Base-by-base conservation (phyloP, 2,797 vertebrate genomes). In the Gorsachius magnificus region DNA sequence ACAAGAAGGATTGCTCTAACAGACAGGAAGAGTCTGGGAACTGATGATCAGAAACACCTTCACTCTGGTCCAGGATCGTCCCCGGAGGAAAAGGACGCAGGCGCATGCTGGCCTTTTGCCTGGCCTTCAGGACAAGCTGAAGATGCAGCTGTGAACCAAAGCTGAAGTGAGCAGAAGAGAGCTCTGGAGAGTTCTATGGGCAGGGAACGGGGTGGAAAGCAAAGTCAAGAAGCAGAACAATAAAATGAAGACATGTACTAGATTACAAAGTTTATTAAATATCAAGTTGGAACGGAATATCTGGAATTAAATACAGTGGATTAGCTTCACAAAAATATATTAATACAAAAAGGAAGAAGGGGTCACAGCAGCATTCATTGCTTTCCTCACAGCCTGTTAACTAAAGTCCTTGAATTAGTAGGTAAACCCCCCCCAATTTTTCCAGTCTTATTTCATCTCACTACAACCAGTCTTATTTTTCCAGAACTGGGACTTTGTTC, bases 191-290 rank as follows among this genome's bases (percentile, higher is more conserved):
- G 21, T 33, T 78, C 26, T 16, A 8, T 1, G 22, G 46, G 29
- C 15, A 75, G 11, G 33, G 45, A 68, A 71, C 10, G 24, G 35
- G 10, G 36, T 50, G 24, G 9, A 68, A 91, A 82, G 26, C 18
- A 31, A 21, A 53, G 41, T 21, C 31, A 56, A 45, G 45, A 57
- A 77, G 10, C 3, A 9, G 31, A 84, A 81, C 22, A 53, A 53
- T 50, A 64, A 68, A 91, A 66, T n/a, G 63, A 41, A 53, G 45
- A 45, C 16, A n/a, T 5, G 7, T 28, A 48, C 28, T 75, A 46
- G 17, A 69, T 10, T 35, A 65, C 28, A 75, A 80, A 87, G 8
- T 69, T 96, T 95, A 95, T 94, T 96, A 89, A 96, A 70, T 90
- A 93, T 25, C n/a, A 71, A 93, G 19, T 50, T 77, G 33, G 15